Evolutionary conservation across 2,888 invertebrate species (phyloP).

Genomic region (Sphaerophoria rueppellii): DNA sequence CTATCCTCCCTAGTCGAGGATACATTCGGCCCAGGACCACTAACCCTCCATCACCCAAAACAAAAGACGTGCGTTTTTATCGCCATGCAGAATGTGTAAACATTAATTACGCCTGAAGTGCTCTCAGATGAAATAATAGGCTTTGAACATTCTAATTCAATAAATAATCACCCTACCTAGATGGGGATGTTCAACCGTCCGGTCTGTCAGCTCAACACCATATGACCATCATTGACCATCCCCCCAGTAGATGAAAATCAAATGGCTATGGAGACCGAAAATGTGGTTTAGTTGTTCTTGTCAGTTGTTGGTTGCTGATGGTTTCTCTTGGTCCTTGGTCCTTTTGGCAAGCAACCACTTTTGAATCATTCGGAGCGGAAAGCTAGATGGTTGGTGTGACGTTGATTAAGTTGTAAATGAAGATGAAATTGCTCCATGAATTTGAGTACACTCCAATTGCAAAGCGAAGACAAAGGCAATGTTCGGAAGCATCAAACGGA

Average conservation of each 20-base stretch:
- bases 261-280: not conserved
- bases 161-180: conserved; percentile 21
- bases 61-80: conserved; percentile 59
- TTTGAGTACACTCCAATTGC: too few species aligned
- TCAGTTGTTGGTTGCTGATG: too few species aligned
- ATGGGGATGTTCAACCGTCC: conserved; percentile 11
- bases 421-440: conserved; percentile 4
- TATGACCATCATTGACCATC: not conserved
- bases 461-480: too few species aligned
- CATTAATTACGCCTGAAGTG: conserved; percentile 58
- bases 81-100: conserved; percentile 37
- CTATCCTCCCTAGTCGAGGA: not conserved
- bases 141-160: conserved; percentile 47
- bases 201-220: not conserved
- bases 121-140: conserved; percentile 55
- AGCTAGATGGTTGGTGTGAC: conserved; percentile 23
- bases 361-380: too few species aligned
- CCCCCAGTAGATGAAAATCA: not conserved
- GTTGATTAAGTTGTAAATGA: conserved; percentile 51
- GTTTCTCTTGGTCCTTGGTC: too few species aligned
- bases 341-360: too few species aligned
- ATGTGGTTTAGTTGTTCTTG: not conserved
- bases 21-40: conserved; percentile 1
- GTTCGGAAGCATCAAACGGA: conserved; percentile 9
- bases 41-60: not conserved